phyloP scores from a whole-genome alignment of 92 coral and sea anemone genomes.

The Siderastrea siderea region DNA sequence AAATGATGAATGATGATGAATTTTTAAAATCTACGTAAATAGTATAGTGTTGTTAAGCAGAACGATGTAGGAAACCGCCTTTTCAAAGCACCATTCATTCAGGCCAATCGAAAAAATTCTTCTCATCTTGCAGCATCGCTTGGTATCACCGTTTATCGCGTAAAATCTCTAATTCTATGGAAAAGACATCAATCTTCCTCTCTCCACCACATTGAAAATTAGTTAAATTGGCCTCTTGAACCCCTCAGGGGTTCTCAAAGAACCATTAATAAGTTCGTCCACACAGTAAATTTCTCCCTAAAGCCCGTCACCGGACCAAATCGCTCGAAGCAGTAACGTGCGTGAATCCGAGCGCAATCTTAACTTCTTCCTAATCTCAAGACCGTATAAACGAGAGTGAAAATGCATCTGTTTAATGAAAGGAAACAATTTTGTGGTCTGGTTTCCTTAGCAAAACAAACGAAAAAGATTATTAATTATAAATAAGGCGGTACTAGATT shows the following conservation, averaged over 20 bases:
- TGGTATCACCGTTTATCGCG: neutral
- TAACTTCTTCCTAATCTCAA: neutral
- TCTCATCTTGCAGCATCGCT: neutral
- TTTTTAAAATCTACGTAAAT: neutral
- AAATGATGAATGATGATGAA: neutral
- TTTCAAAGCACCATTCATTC: neutral
- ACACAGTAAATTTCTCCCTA: neutral
- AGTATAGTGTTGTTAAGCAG: neutral
- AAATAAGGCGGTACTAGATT: conserved; percentile 7
- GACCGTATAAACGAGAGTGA: neutral
- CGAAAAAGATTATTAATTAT: conserved; percentile 12
- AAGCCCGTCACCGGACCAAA: too few species aligned
- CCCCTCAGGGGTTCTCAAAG: conserved; percentile 25
- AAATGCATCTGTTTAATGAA: neutral
- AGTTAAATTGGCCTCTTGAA: conserved; percentile 42
- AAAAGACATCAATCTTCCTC: conserved; percentile 10
- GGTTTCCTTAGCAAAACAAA: conserved; percentile 17
- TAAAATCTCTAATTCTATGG: neutral
- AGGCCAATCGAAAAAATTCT: neutral
- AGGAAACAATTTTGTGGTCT: neutral
- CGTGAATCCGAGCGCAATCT: neutral
- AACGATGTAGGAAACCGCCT: neutral
- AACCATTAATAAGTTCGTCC: conserved; percentile 15
- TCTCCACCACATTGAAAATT: conserved; percentile 15
- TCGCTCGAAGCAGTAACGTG: too few species aligned